Evolutionary conservation across 2,888 invertebrate genomes (phyloP), one percentile per base, ranked within the genome.

Genomic region (Drosophila suboccidentalis): DNA sequence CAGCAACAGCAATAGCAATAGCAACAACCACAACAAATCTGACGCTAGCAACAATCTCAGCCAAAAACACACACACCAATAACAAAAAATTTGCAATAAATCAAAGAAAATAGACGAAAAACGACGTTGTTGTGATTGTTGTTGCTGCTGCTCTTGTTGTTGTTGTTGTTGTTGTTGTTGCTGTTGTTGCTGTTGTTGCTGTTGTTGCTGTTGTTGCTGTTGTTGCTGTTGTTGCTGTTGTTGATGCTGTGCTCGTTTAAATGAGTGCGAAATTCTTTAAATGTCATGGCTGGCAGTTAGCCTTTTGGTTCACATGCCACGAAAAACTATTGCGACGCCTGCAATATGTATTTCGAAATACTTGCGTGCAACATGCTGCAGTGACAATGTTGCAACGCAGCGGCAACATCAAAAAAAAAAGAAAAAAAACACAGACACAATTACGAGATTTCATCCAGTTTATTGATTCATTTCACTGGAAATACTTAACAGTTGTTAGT

Each of bases 271-370:
- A 83, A 85, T 87, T 87, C 86, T 76, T 68, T 38, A 87, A 87
- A 83, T 83, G 82, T 83, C 82, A 83, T 76, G 82, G 88, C 82
- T 83, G 88, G 82, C 82, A 83, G 82, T 87, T 83, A 76, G 79
- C 82, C 88, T 71, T 60, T 70, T 39, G 66, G 71, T 75, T 78
- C 79, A 75, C 58, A 65, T 77, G 80, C 74, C 70, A 63, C 70
- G 36, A 39, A 59, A 70, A 62, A 66, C 59, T 65, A 57, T 77
- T 71, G 59, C 58, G 76, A 46, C 50, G 71, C 64, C 47, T 54
- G 44, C 77, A 51, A 29, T 59, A 43, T 46, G 51, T 50, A 43
- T 46, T 55, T 50, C n/a, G 36, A 32, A 44, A 22, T 41, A 41
- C 26, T n/a, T 19, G 38, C 38, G 57, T 26, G 53, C 58, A 57